A percentile compares a stretch with the other conserved stretches of the same genome.
Conservation (phyloP, 2,113 vertebrate genomes). For the Peromyscus californicus region DNA sequence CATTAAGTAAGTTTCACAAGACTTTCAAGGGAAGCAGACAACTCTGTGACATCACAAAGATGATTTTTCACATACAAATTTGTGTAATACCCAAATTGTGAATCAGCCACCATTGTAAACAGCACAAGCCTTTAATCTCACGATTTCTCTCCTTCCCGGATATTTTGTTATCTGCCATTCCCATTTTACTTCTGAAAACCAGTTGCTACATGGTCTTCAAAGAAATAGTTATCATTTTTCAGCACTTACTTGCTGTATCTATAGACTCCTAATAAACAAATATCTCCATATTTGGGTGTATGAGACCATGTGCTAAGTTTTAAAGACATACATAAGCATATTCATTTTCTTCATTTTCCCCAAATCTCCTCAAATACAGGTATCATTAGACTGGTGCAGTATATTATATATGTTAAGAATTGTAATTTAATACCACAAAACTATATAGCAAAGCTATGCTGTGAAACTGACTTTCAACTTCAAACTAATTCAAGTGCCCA, state of each 20-base stretch:
- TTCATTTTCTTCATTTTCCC: not conserved
- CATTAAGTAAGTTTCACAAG: not conserved
- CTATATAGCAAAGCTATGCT: not conserved
- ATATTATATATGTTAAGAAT: not conserved
- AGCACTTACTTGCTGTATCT: not conserved
- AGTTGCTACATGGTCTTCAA: not conserved
- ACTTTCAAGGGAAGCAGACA: not conserved
- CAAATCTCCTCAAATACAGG: not conserved
- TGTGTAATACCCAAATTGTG: not conserved
- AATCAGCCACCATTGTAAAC: not conserved
- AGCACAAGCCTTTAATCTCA: not conserved
- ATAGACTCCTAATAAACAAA: not conserved
- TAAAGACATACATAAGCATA: not conserved
- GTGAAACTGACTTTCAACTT: not conserved
- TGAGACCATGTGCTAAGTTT: not conserved
- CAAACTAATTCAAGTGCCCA: not conserved
- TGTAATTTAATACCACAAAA: not conserved
- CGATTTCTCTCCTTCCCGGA: not conserved
- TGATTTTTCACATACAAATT: not conserved
- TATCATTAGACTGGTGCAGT: not conserved
- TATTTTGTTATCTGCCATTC: not conserved
- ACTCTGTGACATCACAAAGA: not conserved
- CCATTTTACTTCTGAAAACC: not conserved
- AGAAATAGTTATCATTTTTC: not conserved
- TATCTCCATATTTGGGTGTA: not conserved